Conservation (phyloP, 2,797 vertebrate genomes). For the Hydrophis major region DNA sequence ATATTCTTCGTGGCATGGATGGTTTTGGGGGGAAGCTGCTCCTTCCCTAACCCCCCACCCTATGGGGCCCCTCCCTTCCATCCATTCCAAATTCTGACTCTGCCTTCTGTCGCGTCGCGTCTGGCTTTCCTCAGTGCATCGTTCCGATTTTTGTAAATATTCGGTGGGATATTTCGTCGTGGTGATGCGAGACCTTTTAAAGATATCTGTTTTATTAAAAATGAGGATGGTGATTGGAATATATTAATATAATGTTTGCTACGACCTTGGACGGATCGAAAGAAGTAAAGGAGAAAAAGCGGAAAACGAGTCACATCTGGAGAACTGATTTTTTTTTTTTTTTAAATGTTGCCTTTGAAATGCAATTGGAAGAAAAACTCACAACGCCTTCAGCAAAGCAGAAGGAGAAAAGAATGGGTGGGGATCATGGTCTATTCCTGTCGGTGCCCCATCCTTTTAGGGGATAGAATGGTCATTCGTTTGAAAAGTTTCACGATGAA, state of each 20-base stretch:
- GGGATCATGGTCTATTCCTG: background rate
- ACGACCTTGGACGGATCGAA: constrained; percentile 67
- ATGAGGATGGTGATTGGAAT: constrained; percentile 47
- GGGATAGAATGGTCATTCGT: background rate
- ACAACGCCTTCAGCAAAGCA: background rate
- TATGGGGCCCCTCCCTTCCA: background rate
- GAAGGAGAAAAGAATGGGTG: background rate
- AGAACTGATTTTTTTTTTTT: background rate
- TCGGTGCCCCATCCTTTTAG: background rate
- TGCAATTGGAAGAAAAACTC: background rate
- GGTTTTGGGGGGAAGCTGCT: background rate
- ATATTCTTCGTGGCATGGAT: constrained; percentile 13
- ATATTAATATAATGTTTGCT: constrained; percentile 63
- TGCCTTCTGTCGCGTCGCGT: constrained; percentile 23
- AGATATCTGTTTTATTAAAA: constrained; percentile 68
- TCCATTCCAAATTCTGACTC: constrained; percentile 42
- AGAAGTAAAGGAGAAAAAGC: constrained; percentile 60
- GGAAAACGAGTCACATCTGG: background rate
- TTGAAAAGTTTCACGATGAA: background rate
- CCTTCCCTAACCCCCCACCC: background rate
- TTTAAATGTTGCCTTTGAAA: background rate
- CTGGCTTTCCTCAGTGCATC: constrained; percentile 54
- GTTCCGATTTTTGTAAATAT: constrained; percentile 62
- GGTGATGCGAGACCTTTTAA: constrained; percentile 66
- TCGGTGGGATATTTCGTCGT: constrained; percentile 65